A percentile compares a stretch with the other conserved stretches of the same genome.
These are phyloP conservation scores for Trogon surrucura DNA, from an alignment of 2,113 vertebrate species.

Conservation along the genomic window DNA sequence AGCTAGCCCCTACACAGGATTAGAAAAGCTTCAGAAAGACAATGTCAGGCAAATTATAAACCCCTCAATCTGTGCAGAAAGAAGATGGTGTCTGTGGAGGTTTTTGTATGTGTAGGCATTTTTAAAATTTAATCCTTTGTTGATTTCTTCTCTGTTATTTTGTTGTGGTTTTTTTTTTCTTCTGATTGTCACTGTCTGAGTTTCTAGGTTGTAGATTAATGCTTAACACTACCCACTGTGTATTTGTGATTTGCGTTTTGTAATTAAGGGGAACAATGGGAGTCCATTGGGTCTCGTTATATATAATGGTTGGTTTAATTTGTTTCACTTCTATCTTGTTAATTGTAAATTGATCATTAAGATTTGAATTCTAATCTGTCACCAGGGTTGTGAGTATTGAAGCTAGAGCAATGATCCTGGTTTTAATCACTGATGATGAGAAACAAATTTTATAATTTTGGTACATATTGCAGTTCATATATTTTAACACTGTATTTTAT, in stretches of 20 bases:
- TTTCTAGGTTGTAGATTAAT: conserved; percentile 76
- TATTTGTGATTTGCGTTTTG: conserved; percentile 81
- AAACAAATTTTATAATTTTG: conserved; percentile 87
- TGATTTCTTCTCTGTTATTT: conserved; percentile 23
- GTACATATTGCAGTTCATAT: conserved; percentile 87
- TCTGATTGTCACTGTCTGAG: conserved; percentile 64
- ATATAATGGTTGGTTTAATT: conserved; percentile 89
- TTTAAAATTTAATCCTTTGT: background rate
- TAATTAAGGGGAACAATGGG: conserved; percentile 87
- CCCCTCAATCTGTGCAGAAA: conserved; percentile 23
- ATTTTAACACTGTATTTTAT: conserved; percentile 87
- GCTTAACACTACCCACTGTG: conserved; percentile 76
- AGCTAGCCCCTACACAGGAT: conserved; percentile 2
- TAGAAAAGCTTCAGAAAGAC: conserved; percentile 27
- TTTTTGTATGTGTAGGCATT: background rate
- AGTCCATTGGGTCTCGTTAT: conserved; percentile 82
- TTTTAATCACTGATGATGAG: conserved; percentile 87
- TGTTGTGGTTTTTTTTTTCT: background rate
- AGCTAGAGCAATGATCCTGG: conserved; percentile 80
- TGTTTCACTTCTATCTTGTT: conserved; percentile 89
- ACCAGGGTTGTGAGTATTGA: conserved; percentile 83
- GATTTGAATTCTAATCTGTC: conserved; percentile 88
- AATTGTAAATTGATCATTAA: conserved; percentile 90
- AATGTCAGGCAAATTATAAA: conserved; percentile 37
- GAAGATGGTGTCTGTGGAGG: background rate